Evolutionary conservation across 2,113 vertebrate genomes (phyloP), one percentile per base, ranked within the genome.

Genomic region (Aleadryas rufinucha): DNA sequence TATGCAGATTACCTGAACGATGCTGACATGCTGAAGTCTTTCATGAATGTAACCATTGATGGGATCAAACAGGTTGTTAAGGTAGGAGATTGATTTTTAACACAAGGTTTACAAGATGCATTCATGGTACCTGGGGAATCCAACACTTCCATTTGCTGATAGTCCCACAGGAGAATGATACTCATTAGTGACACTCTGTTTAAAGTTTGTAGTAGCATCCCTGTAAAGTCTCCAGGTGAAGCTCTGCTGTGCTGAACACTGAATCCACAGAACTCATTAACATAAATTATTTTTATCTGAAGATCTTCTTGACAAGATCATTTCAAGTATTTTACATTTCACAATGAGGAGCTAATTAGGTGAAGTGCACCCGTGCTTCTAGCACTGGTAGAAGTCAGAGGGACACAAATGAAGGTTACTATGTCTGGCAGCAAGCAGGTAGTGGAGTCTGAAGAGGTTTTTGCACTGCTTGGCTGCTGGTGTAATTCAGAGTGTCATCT

Each of bases 1-100:
- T 99, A 99, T 2, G 98, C 98, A 2, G 99, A 99, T 96, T 99
- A 99, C 81, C 97, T 99, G 24, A 99, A 99, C 3, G 98, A 99
- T 7, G 99, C 98, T 41, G 80, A 68, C 79, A 99, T 98, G 97
- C 98, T 99, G 63, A 99, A 99, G 95, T 99, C 99, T 37, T 98
- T 99, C 27, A 99, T 99, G 99, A 98, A 98, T 39, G 95, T 95
- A 11, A 87, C 98, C 84, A 99, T 99, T 39, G 94, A 87, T 19
- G 98, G 97, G n/a, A 97, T 99, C 88, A 99, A 99, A 85, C 97
- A 98, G 84, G 98, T 99, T 84, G 97, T 99, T 69, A 96, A 97
- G 99, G 99, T 99, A 98, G 96, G 98, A 75, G 26, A 60, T 15
- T 10, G 27, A 8, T 77, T 87, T 85, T 83, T 74, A 54, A 64